Evolutionary conservation across 2,797 vertebrate species (phyloP).

Genomic region (Anableps anableps): DNA sequence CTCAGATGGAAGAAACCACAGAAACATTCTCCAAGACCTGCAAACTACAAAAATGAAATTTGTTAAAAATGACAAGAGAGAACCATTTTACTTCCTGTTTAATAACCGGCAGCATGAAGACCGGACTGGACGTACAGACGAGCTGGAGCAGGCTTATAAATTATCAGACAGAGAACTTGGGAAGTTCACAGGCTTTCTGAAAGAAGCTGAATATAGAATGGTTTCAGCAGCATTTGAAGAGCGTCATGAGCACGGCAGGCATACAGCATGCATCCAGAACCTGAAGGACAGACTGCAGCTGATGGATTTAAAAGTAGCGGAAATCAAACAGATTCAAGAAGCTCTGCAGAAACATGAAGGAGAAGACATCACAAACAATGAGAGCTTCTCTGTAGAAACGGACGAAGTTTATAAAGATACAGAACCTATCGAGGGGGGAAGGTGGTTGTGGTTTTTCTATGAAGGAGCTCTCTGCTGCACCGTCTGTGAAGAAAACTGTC

Average conservation of each 20-base stretch:
- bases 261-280: too few species aligned
- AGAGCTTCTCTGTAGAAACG: too few species aligned
- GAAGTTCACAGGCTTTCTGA: not conserved
- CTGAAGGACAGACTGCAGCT: too few species aligned
- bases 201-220: too few species aligned
- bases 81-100: not conserved
- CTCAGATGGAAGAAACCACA: not conserved
- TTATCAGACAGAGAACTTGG: not conserved
- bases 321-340: too few species aligned
- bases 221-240: too few species aligned
- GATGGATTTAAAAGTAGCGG: too few species aligned
- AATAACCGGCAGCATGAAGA: not conserved
- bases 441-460: not conserved
- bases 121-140: not conserved
- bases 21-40: not conserved
- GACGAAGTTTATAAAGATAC: too few species aligned
- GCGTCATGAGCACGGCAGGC: too few species aligned
- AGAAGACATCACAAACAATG: too few species aligned
- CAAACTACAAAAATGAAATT: not conserved
- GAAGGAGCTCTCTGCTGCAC: not conserved
- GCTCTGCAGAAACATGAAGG: too few species aligned
- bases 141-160: not conserved
- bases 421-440: not conserved
- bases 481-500: constrained; percentile 3
- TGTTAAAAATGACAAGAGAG: not conserved